A percentile compares a stretch with the other conserved stretches of the same genome.
These are phyloP conservation scores for Camponotus pennsylvanicus DNA, from an alignment of 1,140 invertebrate genomes.

Conservation along the genomic window DNA sequence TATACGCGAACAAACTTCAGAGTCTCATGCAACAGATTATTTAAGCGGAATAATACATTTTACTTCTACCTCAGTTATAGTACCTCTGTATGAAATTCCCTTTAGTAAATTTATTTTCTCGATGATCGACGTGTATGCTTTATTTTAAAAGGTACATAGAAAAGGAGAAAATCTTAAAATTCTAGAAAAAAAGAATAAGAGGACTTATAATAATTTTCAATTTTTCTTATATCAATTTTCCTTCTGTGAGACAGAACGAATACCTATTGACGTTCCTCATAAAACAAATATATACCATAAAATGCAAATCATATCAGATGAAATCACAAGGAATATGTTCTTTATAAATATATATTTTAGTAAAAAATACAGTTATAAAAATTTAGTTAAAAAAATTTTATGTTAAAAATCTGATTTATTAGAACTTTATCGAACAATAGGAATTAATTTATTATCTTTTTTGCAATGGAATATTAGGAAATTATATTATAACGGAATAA, in stretches of 20 bases:
- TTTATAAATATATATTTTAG: neutral
- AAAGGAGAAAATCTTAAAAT: neutral
- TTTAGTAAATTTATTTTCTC: constrained; percentile 16
- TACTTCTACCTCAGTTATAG: neutral
- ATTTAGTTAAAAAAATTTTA: neutral
- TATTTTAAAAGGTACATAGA: too few species aligned
- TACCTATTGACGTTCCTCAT: neutral
- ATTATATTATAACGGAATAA: neutral
- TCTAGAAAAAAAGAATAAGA: neutral
- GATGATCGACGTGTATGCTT: neutral
- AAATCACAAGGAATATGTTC: neutral
- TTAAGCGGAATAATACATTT: constrained; percentile 43
- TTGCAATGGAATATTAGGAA: neutral
- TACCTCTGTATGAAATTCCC: constrained; percentile 19
- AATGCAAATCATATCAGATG: neutral
- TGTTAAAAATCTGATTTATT: neutral
- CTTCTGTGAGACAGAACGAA: neutral
- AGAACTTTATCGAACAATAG: neutral
- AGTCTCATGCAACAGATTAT: constrained; percentile 53
- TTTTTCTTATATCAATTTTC: neutral
- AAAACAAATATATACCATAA: neutral
- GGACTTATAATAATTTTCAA: too few species aligned
- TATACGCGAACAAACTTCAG: constrained; percentile 22
- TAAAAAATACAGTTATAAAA: neutral
- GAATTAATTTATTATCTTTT: neutral